Percentiles rank a stretch among this genome's conserved stretches.
Evolutionary conservation across 1,140 invertebrate genomes (phyloP).

Genomic region (Maconellicoccus hirsutus): DNA sequence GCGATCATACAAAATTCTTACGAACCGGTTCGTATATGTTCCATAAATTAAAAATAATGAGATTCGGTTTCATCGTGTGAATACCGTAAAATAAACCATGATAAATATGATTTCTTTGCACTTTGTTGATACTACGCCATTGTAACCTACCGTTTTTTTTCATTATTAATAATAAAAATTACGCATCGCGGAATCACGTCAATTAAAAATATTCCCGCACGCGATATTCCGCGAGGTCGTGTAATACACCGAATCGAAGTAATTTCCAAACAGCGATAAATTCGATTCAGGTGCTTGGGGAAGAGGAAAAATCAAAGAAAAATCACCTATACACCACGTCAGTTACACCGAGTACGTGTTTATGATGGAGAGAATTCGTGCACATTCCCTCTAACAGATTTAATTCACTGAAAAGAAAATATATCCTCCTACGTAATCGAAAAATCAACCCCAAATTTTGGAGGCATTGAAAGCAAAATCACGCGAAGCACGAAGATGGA

Average conservation of each 20-base stretch:
- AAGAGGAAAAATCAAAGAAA: not conserved
- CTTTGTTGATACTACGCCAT: not conserved
- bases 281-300: too few species aligned
- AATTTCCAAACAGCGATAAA: too few species aligned
- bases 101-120: not conserved
- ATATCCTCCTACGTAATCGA: conserved; percentile 21
- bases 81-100: not conserved
- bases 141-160: too few species aligned
- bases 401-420: conserved; percentile 22
- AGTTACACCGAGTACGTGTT: conserved; percentile 9
- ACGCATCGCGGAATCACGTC: too few species aligned
- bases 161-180: too few species aligned
- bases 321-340: not conserved
- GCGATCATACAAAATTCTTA: not conserved
- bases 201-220: too few species aligned
- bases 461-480: conserved; percentile 19
- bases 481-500: conserved; percentile 9
- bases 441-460: conserved; percentile 18
- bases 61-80: not conserved
- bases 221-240: too few species aligned
- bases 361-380: conserved; percentile 19
- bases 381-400: conserved; percentile 18
- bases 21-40: not conserved
- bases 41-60: conserved; percentile 4
- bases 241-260: too few species aligned